Conservation (phyloP, 2,113 vertebrate genomes). For the Geothlypis trichas region DNA sequence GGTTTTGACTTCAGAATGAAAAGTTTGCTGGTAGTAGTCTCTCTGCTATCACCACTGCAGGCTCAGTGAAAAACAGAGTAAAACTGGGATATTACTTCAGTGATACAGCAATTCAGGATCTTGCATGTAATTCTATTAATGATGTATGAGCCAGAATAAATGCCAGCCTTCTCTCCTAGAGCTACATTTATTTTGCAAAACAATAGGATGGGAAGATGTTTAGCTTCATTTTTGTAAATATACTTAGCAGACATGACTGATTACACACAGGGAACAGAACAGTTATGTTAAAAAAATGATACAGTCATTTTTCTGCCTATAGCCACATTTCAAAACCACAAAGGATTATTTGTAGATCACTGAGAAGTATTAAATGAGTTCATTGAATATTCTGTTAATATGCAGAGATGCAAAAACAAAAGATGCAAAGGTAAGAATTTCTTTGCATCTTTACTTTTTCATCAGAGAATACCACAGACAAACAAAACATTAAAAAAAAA, state of each 20-base stretch:
- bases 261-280: conserved; percentile 27
- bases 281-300: conserved; percentile 48
- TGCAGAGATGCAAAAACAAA: conserved; percentile 34
- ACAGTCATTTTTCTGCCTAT: conserved; percentile 49
- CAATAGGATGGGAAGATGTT: conserved; percentile 51
- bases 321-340: conserved; percentile 54
- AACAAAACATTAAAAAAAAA: neutral
- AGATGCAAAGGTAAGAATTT: conserved; percentile 38
- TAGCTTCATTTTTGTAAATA: conserved; percentile 64
- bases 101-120: neutral
- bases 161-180: conserved; percentile 23
- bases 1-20: neutral
- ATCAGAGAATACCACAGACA: conserved; percentile 26
- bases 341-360: conserved; percentile 67
- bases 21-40: neutral
- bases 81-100: neutral
- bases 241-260: conserved; percentile 56
- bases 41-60: neutral
- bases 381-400: conserved; percentile 64
- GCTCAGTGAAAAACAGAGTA: neutral
- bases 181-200: conserved; percentile 56
- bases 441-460: conserved; percentile 25
- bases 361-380: conserved; percentile 66
- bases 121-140: conserved; percentile 40
- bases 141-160: conserved; percentile 17